phyloP scores from a whole-genome alignment of 2,797 vertebrate genomes.

The Knipowitschia caucasica region DNA sequence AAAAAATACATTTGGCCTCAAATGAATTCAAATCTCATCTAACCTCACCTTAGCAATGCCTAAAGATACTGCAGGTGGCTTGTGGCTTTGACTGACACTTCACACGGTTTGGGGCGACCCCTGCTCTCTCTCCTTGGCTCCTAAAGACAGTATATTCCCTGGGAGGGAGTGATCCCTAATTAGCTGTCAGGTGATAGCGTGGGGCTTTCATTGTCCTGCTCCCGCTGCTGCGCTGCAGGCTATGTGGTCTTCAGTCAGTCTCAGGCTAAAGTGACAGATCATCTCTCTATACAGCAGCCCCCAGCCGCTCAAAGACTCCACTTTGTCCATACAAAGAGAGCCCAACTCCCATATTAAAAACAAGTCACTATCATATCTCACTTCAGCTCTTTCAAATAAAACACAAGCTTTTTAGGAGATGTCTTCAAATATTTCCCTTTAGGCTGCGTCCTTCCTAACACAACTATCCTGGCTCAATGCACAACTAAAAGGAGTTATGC shows the following conservation, averaged over 20 bases:
- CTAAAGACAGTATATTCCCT: conserved; percentile 74
- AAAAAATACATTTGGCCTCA: not conserved
- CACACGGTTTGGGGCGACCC: conserved; percentile 68
- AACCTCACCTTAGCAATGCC: conserved; percentile 3
- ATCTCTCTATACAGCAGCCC: conserved; percentile 59
- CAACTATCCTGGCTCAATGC: not conserved
- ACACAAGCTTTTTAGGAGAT: conserved; percentile 30
- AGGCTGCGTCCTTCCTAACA: not conserved
- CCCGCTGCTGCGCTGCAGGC: conserved; percentile 62
- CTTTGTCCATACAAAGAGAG: conserved; percentile 73
- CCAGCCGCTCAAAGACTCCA: conserved; percentile 70
- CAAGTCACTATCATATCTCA: conserved; percentile 61
- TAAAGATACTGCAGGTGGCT: conserved; percentile 56
- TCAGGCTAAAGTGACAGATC: conserved; percentile 70
- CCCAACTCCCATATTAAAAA: conserved; percentile 59
- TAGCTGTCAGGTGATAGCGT: conserved; percentile 77
- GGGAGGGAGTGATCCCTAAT: conserved; percentile 76
- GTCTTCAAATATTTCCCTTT: conserved; percentile 7
- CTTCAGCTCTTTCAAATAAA: conserved; percentile 52
- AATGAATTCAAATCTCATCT: not conserved
- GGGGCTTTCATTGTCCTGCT: conserved; percentile 62
- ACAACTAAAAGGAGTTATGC: not conserved
- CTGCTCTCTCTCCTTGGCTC: conserved; percentile 61
- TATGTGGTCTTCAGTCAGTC: conserved; percentile 70
- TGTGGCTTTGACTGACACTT: conserved; percentile 71